Base-by-base conservation (phyloP, 2,888 invertebrate species). In the Ceramica pisi region DNA sequence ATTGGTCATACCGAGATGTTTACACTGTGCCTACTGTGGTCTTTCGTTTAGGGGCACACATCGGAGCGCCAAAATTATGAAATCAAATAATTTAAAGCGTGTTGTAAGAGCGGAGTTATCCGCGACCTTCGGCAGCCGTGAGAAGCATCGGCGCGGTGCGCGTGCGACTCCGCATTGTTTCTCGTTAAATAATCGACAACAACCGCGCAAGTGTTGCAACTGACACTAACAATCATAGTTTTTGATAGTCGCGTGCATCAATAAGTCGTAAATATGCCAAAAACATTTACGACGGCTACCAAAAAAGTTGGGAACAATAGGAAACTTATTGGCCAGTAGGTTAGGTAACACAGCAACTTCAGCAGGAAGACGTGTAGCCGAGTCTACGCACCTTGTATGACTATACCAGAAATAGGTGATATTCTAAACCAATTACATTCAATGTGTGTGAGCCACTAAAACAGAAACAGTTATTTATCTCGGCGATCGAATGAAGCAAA, bases 111-210 rank as follows among this genome's bases (percentile, higher is more conserved):
- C 89, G 84, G 89, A 92, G 92, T 92, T 94, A 94, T 93, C 92
- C 92, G 88, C 94, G 94, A 95, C 95, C 95, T 95, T 95, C 95
- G 92, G 91, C 91, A 90, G 90, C 91, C 95, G 95, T 95, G 95
- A 94, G 95, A 95, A 94, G 91, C 91, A 86, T 88, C 90, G 88
- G 77, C 87, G 85, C 84, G 81, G 87, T 68, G 86, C 89, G 91
- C 93, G 93, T 94, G 93, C 91, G 94, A 94, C 93, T 92, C 89
- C 80, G 89, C 94, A 95, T 95, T 95, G 95, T 96, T 93, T 93
- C 90, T 89, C 85, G 91, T 93, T 93, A 94, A 95, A 95, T 95
- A 95, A 95, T 94, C 94, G 93, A 93, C 94, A 93, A 93, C 93
- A 91, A 89, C 81, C 71, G 70, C 88, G 88, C 90, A 87, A 88